Conservation (phyloP, 2,888 invertebrate species). For the Slavum lentiscoides region DNA sequence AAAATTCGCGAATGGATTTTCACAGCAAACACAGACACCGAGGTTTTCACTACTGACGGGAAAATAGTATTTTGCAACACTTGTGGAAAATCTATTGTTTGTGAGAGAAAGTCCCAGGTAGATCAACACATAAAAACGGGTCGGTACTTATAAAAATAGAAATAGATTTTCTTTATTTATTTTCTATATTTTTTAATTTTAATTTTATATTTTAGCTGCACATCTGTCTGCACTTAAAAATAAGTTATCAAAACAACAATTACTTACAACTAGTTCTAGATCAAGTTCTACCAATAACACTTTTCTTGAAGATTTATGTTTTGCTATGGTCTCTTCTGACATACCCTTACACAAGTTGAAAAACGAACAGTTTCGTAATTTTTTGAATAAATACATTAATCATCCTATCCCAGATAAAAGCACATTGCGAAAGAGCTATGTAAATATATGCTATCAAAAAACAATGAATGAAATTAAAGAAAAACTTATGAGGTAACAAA, state of each 20-base stretch:
- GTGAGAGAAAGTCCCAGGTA: neutral
- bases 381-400: no score
- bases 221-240: neutral
- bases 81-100: conserved; percentile 11
- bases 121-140: neutral
- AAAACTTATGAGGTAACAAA: no score
- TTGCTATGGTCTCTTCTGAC: neutral
- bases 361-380: neutral
- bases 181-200: neutral
- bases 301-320: conserved; percentile 14
- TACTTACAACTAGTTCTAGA: neutral
- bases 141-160: neutral
- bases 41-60: neutral
- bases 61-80: neutral
- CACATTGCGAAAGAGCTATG: neutral
- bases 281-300: neutral
- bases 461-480: conserved; percentile 3
- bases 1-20: conserved; percentile 5
- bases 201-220: neutral
- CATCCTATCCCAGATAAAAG: neutral
- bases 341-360: conserved; percentile 13
- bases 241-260: conserved; percentile 6
- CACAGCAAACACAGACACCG: neutral
- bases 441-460: conserved; percentile 1
- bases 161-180: neutral